Conservation (phyloP, 53 echinoderm and acorn worm genomes). For the Patiria pectinifera region DNA sequence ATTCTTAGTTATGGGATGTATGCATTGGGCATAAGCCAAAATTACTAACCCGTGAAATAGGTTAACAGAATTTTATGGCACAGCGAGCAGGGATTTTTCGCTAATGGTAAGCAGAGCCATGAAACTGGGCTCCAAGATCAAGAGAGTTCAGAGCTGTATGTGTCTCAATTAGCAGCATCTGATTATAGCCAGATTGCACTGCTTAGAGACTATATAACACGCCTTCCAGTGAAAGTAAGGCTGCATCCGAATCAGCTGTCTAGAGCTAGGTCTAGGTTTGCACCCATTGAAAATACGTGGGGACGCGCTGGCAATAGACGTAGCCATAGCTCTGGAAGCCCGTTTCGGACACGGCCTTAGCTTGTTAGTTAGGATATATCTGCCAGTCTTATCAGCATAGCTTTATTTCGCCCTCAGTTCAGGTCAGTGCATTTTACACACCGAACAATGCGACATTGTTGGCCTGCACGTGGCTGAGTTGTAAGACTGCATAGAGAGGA, state of each 20-base stretch:
- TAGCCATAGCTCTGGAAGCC: no score
- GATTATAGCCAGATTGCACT: neutral
- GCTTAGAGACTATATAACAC: neutral
- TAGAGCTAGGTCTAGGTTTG: no score
- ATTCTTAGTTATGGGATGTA: no score
- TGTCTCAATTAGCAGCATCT: no score
- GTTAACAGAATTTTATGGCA: no score
- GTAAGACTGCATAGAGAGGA: neutral
- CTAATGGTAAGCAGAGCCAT: no score
- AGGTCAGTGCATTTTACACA: conserved; percentile 34
- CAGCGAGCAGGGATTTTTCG: no score
- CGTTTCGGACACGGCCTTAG: neutral
- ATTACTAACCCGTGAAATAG: no score
- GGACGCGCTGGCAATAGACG: no score
- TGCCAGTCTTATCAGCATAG: neutral
- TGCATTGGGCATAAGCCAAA: no score
- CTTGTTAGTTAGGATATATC: neutral
- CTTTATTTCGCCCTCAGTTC: neutral
- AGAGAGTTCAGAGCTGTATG: neutral
- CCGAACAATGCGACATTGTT: conserved; percentile 5
- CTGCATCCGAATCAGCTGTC: no score
- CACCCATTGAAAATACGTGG: no score
- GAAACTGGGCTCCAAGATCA: neutral
- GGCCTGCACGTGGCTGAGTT: conserved; percentile 36
- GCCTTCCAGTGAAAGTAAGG: neutral